These are phyloP conservation scores for Drosophila melanocephala DNA, from an alignment of 2,888 invertebrate species.

Conservation along the genomic window DNA sequence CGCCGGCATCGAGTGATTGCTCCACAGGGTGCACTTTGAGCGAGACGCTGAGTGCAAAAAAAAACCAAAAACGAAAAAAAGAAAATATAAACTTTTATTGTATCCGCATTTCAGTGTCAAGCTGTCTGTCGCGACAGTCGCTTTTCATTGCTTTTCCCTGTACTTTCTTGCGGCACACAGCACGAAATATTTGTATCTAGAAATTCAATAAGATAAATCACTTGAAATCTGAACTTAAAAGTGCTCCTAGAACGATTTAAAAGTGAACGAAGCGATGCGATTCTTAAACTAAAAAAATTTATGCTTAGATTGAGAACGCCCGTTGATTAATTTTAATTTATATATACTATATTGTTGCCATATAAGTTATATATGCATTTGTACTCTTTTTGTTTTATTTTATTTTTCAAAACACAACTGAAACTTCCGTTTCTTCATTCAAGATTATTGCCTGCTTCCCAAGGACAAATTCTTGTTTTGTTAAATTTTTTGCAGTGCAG, in stretches of 20 bases:
- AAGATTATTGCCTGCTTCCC: background rate
- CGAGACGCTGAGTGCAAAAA: conserved; percentile 36
- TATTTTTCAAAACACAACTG: background rate
- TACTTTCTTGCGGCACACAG: conserved; percentile 16
- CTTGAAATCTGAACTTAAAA: background rate
- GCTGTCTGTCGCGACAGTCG: conserved; percentile 50
- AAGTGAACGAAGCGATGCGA: background rate
- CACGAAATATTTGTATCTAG: background rate
- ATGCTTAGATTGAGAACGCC: background rate
- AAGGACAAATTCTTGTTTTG: background rate
- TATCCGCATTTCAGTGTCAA: conserved; percentile 79
- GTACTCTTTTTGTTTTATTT: background rate
- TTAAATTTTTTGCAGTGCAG: conserved; percentile 5
- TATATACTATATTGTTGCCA: background rate
- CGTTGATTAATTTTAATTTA: background rate
- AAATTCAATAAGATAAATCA: background rate
- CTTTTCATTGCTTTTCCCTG: conserved; percentile 46
- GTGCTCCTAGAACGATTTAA: background rate
- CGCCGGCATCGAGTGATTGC: conserved; percentile 73
- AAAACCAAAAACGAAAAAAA: conserved; percentile 19
- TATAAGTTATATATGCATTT: background rate
- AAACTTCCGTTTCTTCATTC: background rate
- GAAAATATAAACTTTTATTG: conserved; percentile 72
- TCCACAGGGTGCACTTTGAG: conserved; percentile 77
- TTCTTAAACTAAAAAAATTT: background rate